These are phyloP conservation scores for Omphaloscelis lunosa DNA, from an alignment of 2,888 invertebrate genomes.

Conservation along the genomic window DNA sequence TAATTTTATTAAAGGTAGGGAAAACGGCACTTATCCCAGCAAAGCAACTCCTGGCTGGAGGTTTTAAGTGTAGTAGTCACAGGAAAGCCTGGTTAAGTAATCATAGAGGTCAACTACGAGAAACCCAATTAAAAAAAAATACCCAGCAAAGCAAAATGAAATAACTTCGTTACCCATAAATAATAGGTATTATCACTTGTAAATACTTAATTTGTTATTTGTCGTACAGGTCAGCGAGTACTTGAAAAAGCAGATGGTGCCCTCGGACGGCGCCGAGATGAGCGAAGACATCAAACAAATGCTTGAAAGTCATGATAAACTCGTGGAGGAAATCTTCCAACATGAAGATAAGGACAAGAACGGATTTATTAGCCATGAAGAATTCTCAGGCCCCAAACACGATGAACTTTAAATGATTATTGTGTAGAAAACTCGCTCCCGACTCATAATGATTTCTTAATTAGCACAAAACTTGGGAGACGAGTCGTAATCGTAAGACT, in stretches of 20 bases:
- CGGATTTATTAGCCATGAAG: constrained; percentile 98
- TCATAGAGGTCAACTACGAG: too few relatives aligned
- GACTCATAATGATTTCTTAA: constrained; percentile 34
- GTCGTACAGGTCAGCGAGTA: constrained; percentile 95
- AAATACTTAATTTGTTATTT: constrained; percentile 42
- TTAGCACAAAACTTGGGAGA: constrained; percentile 45
- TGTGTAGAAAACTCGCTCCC: constrained; percentile 51
- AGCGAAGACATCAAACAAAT: constrained; percentile 95
- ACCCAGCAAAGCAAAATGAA: background rate
- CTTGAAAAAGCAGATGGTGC: constrained; percentile 97
- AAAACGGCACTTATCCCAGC: background rate
- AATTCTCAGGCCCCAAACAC: constrained; percentile 99
- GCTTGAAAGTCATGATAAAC: constrained; percentile 97
- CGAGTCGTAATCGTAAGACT: constrained; percentile 41
- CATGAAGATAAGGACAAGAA: constrained; percentile 99
- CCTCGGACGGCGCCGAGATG: constrained; percentile 93
- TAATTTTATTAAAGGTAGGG: too few relatives aligned
- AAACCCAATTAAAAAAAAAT: too few relatives aligned
- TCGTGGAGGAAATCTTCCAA: constrained; percentile 99
- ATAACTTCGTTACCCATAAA: too few relatives aligned
- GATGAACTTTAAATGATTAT: constrained; percentile 95
- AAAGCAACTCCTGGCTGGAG: too few relatives aligned
- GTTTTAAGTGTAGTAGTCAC: too few relatives aligned
- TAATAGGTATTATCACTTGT: background rate
- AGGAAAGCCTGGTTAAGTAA: too few relatives aligned